Percentiles rank a stretch among this genome's conserved stretches.
Evolutionary conservation across 1,140 invertebrate species (phyloP).

Genomic region (Drosophila bifasciata): DNA sequence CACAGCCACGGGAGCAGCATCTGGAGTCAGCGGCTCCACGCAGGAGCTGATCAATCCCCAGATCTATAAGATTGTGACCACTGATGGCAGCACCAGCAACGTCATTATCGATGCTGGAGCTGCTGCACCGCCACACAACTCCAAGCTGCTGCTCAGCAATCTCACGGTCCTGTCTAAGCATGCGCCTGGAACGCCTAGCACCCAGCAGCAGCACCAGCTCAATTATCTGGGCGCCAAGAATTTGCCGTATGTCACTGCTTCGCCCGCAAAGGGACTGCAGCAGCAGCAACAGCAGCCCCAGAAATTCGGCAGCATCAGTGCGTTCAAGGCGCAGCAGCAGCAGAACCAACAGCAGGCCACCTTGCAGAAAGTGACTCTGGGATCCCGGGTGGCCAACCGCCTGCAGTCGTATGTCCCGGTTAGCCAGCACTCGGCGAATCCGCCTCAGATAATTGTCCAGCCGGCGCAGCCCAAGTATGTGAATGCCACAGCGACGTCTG

Average conservation of each 20-base stretch:
- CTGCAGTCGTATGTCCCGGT: conserved; percentile 65
- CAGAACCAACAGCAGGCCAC: conserved; percentile 41
- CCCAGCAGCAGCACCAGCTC: conserved; percentile 52
- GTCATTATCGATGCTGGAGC: conserved; percentile 75
- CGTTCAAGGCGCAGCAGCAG: conserved; percentile 58
- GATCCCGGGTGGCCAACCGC: conserved; percentile 58
- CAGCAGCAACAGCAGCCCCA: conserved; percentile 70
- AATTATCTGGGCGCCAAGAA: conserved; percentile 72
- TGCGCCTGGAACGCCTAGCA: conserved; percentile 41
- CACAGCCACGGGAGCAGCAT: conserved; percentile 32
- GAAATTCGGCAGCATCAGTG: conserved; percentile 59
- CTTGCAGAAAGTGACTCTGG: conserved; percentile 67
- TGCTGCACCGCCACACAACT: conserved; percentile 65
- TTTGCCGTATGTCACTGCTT: conserved; percentile 69
- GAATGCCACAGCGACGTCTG: conserved; percentile 41
- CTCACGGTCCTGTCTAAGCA: conserved; percentile 79
- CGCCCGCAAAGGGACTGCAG: conserved; percentile 46
- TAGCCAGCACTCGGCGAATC: conserved; percentile 40
- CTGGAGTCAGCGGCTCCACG: conserved; percentile 31
- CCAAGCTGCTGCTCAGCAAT: conserved; percentile 78
- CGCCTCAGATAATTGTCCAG: conserved; percentile 70
- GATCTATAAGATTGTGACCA: conserved; percentile 80
- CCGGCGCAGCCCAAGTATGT: conserved; percentile 72
- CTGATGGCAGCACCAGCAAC: conserved; percentile 75
- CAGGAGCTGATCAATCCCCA: conserved; percentile 77